Conservation (phyloP, 2,797 vertebrate species). For the Neostethus bicornis region DNA sequence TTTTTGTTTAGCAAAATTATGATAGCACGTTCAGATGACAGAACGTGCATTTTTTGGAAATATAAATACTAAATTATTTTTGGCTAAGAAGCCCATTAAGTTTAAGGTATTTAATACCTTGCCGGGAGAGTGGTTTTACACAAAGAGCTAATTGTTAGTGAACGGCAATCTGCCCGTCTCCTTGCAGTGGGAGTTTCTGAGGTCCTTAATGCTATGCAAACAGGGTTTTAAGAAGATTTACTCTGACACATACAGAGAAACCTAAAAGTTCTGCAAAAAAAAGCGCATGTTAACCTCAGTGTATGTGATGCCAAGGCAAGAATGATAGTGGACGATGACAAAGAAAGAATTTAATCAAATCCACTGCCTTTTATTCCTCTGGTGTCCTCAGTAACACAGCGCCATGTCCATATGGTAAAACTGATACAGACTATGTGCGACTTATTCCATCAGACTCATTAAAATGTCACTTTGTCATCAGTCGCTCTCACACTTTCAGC, state of each 20-base stretch:
- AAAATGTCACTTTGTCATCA: constrained; percentile 75
- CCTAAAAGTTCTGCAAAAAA: constrained; percentile 68
- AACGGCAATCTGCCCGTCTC: constrained; percentile 59
- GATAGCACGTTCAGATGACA: too few species aligned
- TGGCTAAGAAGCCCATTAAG: constrained; percentile 44
- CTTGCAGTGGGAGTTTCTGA: constrained; percentile 58
- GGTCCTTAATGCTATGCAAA: constrained; percentile 78
- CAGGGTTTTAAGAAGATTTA: constrained; percentile 76
- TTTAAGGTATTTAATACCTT: constrained; percentile 65
- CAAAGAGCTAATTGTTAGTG: constrained; percentile 76
- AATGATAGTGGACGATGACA: constrained; percentile 29
- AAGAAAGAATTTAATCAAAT: constrained; percentile 70
- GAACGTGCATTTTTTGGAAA: constrained; percentile 35
- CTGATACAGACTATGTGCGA: constrained; percentile 63
- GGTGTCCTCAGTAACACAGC: constrained; percentile 24
- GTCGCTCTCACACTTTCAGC: constrained; percentile 45
- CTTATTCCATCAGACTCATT: constrained; percentile 73
- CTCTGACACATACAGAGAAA: constrained; percentile 67
- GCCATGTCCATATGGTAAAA: constrained; percentile 56
- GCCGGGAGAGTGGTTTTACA: constrained; percentile 49
- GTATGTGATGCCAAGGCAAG: constrained; percentile 25
- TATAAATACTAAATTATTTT: constrained; percentile 58
- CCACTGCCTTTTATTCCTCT: constrained; percentile 25
- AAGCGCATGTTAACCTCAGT: constrained; percentile 52
- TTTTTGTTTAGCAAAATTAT: too few species aligned